A percentile compares a stretch with the other conserved stretches of the same genome.
phyloP scores from a whole-genome alignment of 2,113 vertebrate species.

The Redunca redunca region DNA sequence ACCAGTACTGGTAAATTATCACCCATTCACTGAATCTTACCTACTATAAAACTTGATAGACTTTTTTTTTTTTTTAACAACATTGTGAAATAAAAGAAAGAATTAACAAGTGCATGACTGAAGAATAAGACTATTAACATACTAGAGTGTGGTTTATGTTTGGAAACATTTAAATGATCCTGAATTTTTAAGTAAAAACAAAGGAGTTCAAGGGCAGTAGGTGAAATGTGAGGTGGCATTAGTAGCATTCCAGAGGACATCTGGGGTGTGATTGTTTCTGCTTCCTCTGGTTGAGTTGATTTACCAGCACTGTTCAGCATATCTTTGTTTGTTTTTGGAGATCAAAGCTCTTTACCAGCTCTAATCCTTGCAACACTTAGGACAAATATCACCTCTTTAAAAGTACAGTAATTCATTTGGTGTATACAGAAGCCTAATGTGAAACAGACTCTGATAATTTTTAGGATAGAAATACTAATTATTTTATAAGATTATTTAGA shows the following conservation, averaged over 20 bases:
- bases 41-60: neutral
- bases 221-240: neutral
- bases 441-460: neutral
- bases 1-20: neutral
- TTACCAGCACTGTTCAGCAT: neutral
- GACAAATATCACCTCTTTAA: neutral
- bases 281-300: neutral
- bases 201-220: neutral
- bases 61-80: neutral
- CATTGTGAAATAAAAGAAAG: neutral
- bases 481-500: neutral
- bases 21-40: neutral
- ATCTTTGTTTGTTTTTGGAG: neutral
- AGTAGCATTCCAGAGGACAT: neutral
- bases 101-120: neutral
- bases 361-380: neutral
- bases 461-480: neutral
- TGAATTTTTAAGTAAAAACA: neutral
- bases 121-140: neutral
- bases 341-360: neutral
- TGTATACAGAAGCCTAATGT: neutral
- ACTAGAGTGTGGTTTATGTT: neutral
- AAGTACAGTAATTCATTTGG: neutral
- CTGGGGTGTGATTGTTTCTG: neutral
- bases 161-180: neutral